Conservation (phyloP, 2,888 invertebrate species). For the Noctua janthina region DNA sequence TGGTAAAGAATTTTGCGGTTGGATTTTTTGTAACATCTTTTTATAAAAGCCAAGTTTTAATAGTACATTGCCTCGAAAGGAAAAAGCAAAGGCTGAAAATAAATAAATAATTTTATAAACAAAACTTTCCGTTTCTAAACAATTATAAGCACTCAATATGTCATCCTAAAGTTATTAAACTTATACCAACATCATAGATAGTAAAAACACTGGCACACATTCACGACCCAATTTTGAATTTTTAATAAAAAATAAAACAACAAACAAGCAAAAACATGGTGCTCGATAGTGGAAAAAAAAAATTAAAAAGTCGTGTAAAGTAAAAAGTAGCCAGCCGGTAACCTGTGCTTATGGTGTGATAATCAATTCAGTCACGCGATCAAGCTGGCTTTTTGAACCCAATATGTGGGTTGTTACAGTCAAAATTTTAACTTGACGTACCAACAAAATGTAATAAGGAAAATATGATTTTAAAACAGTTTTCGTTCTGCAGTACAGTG, state of each 20-base stretch:
- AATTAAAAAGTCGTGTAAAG: slow-evolving; percentile 68
- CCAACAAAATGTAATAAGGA: background rate
- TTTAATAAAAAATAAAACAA: slow-evolving; percentile 35
- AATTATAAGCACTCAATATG: background rate
- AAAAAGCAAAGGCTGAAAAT: background rate
- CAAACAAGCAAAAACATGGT: slow-evolving; percentile 38
- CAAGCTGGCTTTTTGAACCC: slow-evolving; percentile 47
- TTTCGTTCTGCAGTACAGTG: too few relatives aligned
- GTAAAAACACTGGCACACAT: slow-evolving; percentile 11
- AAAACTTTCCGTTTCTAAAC: background rate
- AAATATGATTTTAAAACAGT: background rate
- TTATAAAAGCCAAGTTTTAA: slow-evolving; percentile 1
- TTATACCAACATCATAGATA: background rate
- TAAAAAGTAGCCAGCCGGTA: slow-evolving; percentile 69
- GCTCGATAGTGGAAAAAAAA: slow-evolving; percentile 48
- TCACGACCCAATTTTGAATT: slow-evolving; percentile 34
- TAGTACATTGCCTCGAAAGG: background rate
- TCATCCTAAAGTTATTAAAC: background rate
- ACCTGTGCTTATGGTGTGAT: slow-evolving; percentile 79
- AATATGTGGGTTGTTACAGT: slow-evolving; percentile 24
- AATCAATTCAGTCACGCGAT: slow-evolving; percentile 81
- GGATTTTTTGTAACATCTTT: background rate
- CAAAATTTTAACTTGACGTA: slow-evolving; percentile 22
- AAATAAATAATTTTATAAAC: background rate
- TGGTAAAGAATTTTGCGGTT: background rate